Evolutionary conservation across 2,113 vertebrate species (phyloP), one percentile per base, ranked within the genome.

Genomic region (Columbina picui): DNA sequence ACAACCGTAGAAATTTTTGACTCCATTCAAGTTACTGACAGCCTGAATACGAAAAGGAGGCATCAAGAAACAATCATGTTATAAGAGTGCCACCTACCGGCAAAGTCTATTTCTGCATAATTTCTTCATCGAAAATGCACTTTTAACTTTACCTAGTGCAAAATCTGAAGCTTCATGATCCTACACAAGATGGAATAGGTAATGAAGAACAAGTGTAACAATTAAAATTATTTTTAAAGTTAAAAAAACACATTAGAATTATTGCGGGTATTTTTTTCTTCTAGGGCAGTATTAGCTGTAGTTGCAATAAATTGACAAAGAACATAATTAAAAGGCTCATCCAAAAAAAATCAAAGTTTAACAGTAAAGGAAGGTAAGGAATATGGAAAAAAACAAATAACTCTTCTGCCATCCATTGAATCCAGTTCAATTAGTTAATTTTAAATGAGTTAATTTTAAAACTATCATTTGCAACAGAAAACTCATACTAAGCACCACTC

Each of bases 1-100:
- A 64, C 18, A 60, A 50, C 4, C 43, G 71, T 20, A 47, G 16
- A 84, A 68, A 45, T 38, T 50, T 71, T 50, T 30, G 5, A 84
- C 67, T 84, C 82, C 38, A 41, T 5, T 50, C 36, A 57, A 12
- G 12, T 76, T 84, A 71, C 43, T 52, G 50, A 55, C 34, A 76
- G 19, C 5, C 43, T 26, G 19, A 76, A 71, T 4, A 73, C 41
- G 26, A 76, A 89, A 87, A 17, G 20, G 0, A 3, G 8, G 7
- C 12, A 83, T 36, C 22, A 60, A 49, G 7, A 89, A 89, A 49
- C 9, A 77, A 95, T 11, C 10, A 29, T 17, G 92, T 67, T 85
- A 5, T 55, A 91, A 85, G 47, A 94, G 82, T 36, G 91, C 20
- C 95, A 85, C 81, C 92, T 96, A 65, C 77, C 85, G 94, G 75